Percentiles rank a stretch among this genome's conserved stretches.
Evolutionary conservation across 2,888 invertebrate genomes (phyloP).

Genomic region (Pandemis heparana): DNA sequence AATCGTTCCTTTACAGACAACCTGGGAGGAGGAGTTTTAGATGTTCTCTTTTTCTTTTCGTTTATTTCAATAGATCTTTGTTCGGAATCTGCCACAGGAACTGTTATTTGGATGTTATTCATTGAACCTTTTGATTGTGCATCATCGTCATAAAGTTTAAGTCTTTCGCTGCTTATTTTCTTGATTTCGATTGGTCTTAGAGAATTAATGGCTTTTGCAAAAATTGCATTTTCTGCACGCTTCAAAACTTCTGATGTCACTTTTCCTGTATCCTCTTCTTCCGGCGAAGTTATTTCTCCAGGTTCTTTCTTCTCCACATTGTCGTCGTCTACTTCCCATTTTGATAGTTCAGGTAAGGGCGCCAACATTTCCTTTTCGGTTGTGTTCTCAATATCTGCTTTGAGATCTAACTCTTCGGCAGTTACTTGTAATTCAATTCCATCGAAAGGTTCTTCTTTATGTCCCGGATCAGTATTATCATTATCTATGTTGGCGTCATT

Average conservation of each 20-base stretch:
- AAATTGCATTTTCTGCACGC: slow-evolving; percentile 96
- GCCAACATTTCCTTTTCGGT: slow-evolving; percentile 87
- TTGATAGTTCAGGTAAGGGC: slow-evolving; percentile 92
- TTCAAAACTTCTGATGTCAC: slow-evolving; percentile 95
- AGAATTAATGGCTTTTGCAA: slow-evolving; percentile 94
- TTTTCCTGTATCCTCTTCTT: slow-evolving; percentile 87
- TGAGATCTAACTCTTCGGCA: slow-evolving; percentile 83
- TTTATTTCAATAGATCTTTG: slow-evolving; percentile 78
- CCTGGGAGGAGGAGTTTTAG: slow-evolving; percentile 86
- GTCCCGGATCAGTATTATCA: slow-evolving; percentile 64
- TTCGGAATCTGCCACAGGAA: slow-evolving; percentile 78
- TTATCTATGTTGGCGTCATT: slow-evolving; percentile 54
- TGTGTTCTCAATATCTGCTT: slow-evolving; percentile 77
- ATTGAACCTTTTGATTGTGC: slow-evolving; percentile 67
- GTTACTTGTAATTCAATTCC: slow-evolving; percentile 86
- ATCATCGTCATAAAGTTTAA: slow-evolving; percentile 87
- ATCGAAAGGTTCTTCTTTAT: slow-evolving; percentile 84
- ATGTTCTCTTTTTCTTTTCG: slow-evolving; percentile 74
- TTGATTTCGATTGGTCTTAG: slow-evolving; percentile 91
- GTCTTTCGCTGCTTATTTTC: slow-evolving; percentile 89
- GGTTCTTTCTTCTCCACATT: slow-evolving; percentile 76
- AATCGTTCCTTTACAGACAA: slow-evolving; percentile 92
- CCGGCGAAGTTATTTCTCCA: slow-evolving; percentile 79
- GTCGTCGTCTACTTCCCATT: slow-evolving; percentile 93
- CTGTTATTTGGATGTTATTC: slow-evolving; percentile 85